Evolutionary conservation across 2,113 vertebrate genomes (phyloP), one percentile per base, ranked within the genome.

Genomic region (Zosterops pallidus): DNA sequence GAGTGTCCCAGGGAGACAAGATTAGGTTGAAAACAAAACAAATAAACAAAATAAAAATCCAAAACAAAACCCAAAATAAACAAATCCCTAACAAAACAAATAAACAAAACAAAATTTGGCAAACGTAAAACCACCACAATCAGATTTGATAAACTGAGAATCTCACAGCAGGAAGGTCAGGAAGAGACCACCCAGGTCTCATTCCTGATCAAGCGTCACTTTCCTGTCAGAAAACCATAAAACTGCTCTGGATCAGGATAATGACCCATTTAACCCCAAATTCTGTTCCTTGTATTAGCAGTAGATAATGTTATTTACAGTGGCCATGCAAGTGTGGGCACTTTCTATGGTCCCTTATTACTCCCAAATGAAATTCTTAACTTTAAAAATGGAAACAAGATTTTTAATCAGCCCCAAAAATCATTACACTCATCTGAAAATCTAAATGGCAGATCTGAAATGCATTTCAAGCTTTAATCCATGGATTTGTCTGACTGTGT

Each of bases 261-360:
- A 24, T 6, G 22, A 88, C 46, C 50, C 37, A 14, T 56, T 83
- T 64, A 79, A 87, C 24, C 18, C 64, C 68, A 77, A 64, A 65
- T 55, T 80, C 63, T 59, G 37, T 9, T 39, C 42, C 23, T 62
- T 26, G 4, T 12, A 8, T 9, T 64, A 50, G 23, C 88, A 93
- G n/a, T n/a, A n/a, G n/a, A 44, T 24, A 25, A 63, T 52, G 24
- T 17, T 72, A 33, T 52, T 94, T 44, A 72, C 3, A 10, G 53
- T 69, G 41, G 50, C n/a, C 26, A 26, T 0, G 0, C 14, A 75
- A n/a, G 14, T 1, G 1, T 12, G 37, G 29, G 57, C 24, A n/a
- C 8, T 44, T 92, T 26, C 57, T 63, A 29, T 4, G 14, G 29
- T 77, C 21, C 11, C 33, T 70, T 78, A 26, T 26, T 50, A 41